These are phyloP conservation scores for Dicyrtoma fusca DNA, from an alignment of 2,888 invertebrate species.

Conservation along the genomic window DNA sequence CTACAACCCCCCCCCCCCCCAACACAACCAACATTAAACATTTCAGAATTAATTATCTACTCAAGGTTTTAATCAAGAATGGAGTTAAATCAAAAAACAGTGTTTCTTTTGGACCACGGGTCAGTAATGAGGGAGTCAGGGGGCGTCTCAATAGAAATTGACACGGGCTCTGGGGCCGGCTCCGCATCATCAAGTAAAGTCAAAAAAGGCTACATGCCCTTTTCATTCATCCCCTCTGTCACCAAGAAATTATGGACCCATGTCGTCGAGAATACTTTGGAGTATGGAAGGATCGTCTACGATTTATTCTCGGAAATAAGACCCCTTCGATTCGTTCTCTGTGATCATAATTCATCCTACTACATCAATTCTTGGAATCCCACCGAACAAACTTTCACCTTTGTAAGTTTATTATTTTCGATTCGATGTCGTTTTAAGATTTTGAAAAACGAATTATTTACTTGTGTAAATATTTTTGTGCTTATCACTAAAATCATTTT, in stretches of 20 bases:
- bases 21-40: too few relatives aligned
- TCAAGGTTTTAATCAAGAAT: too few relatives aligned
- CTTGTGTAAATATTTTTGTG: too few relatives aligned
- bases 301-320: slow-evolving; percentile 91
- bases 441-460: too few relatives aligned
- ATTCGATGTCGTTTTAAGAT: too few relatives aligned
- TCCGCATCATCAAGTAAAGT: neutral
- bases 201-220: neutral
- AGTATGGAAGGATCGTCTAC: slow-evolving; percentile 96
- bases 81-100: slow-evolving; percentile 69
- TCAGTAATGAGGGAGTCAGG: slow-evolving; percentile 86
- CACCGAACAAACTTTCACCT: slow-evolving; percentile 81
- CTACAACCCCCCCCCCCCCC: too few relatives aligned
- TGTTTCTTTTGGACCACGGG: slow-evolving; percentile 92
- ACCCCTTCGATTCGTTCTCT: slow-evolving; percentile 83
- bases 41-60: too few relatives aligned
- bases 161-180: slow-evolving; percentile 62
- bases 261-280: slow-evolving; percentile 90
- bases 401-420: slow-evolving; percentile 76
- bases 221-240: slow-evolving; percentile 70
- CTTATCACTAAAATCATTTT: too few relatives aligned
- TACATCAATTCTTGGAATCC: slow-evolving; percentile 82
- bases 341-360: slow-evolving; percentile 77
- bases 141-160: slow-evolving; percentile 81
- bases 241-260: slow-evolving; percentile 96